Conservation (phyloP, 2,888 invertebrate species). For the Pomacea canaliculata region DNA sequence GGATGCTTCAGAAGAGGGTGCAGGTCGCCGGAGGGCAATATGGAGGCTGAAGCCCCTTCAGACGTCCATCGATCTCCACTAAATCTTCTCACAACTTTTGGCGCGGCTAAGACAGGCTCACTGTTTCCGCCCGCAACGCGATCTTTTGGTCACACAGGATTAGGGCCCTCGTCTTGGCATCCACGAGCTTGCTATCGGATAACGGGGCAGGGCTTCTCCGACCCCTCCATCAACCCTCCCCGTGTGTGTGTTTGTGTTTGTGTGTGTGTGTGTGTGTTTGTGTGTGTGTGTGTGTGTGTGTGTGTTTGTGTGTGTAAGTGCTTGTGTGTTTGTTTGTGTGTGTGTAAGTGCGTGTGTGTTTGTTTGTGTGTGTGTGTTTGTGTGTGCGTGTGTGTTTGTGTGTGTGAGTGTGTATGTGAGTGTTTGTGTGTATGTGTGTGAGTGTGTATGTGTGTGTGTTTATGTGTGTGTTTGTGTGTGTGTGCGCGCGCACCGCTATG, state of each 20-base stretch:
- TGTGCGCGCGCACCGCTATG: background rate
- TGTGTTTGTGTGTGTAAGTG: background rate
- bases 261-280: background rate
- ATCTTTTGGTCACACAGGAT: no score
- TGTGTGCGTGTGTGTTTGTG: background rate
- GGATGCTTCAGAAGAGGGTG: no score
- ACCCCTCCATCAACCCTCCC: background rate
- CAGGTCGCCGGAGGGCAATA: no score
- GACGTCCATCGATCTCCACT: no score
- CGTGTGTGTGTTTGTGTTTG: background rate
- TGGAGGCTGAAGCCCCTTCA: no score
- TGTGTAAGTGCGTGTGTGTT: background rate
- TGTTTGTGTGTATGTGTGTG: background rate
- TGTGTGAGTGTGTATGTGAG: background rate
- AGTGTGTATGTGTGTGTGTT: constrained; percentile 3
- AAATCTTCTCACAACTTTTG: no score
- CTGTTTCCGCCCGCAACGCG: no score
- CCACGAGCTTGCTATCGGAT: no score
- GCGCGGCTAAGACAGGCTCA: no score
- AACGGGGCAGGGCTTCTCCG: background rate
- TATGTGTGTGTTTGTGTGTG: background rate
- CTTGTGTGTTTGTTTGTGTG: constrained; percentile 1
- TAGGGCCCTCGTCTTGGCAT: no score
- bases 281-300: background rate
- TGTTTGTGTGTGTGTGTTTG: background rate